Conservation (phyloP, 2,797 vertebrate genomes). For the Argentina silus region DNA sequence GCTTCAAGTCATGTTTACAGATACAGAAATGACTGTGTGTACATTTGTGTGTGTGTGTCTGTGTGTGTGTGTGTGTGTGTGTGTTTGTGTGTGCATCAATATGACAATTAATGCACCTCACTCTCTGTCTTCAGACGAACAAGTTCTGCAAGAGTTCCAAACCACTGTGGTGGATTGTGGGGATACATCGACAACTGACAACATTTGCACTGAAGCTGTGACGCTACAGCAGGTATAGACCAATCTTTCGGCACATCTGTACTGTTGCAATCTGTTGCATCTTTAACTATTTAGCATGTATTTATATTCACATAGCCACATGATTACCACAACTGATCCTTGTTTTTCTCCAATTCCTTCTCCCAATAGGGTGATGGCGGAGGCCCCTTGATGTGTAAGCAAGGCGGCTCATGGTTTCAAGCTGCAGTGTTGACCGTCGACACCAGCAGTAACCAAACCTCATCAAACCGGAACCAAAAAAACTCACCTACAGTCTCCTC, state of each 20-base stretch:
- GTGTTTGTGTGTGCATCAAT: neutral
- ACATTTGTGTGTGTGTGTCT: neutral
- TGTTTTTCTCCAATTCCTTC: neutral
- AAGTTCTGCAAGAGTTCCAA: conserved; percentile 42
- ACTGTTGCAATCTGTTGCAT: neutral
- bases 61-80: neutral
- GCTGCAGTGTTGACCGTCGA: conserved; percentile 38
- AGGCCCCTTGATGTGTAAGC: conserved; percentile 51
- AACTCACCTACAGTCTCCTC: neutral
- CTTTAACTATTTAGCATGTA: neutral
- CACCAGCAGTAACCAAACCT: neutral
- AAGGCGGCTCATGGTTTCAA: conserved; percentile 42
- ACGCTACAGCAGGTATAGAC: conserved; percentile 29
- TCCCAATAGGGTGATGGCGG: conserved; percentile 22
- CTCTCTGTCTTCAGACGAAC: conserved; percentile 25
- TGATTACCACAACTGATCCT: neutral
- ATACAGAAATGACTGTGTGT: conserved; percentile 4
- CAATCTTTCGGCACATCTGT: neutral
- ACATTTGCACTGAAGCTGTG: conserved; percentile 41
- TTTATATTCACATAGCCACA: neutral
- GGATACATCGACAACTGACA: conserved; percentile 31
- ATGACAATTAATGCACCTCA: neutral
- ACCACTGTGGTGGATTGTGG: conserved; percentile 37
- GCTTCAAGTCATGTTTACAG: neutral
- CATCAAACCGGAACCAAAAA: no score